A percentile compares a stretch with the other conserved stretches of the same genome.
Conservation (phyloP, 2,888 invertebrate genomes). For the Cinara cedri region DNA sequence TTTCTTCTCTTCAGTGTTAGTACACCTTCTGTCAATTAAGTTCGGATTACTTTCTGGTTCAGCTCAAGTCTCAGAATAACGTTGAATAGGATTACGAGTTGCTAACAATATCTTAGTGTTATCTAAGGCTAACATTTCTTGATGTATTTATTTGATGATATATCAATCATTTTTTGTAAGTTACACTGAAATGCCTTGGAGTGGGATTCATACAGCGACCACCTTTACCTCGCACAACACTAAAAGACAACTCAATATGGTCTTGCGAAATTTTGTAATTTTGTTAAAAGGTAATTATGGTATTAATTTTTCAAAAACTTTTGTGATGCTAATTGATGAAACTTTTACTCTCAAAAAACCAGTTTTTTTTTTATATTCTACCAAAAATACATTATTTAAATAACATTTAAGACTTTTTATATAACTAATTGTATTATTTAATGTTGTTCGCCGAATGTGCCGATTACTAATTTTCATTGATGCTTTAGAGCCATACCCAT, state of each 20-base stretch:
- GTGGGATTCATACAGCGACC: conserved; percentile 13
- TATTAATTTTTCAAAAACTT: background rate
- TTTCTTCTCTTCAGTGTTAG: background rate
- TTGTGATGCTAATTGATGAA: background rate
- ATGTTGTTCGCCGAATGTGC: background rate
- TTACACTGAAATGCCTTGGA: background rate
- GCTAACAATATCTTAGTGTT: background rate
- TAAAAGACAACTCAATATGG: conserved; percentile 16
- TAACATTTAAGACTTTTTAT: background rate
- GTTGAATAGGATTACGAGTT: too few species aligned
- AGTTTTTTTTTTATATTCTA: background rate
- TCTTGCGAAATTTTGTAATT: conserved; percentile 18
- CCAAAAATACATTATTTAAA: background rate
- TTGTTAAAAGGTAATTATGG: background rate
- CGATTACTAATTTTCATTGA: background rate
- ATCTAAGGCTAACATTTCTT: background rate
- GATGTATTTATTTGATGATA: conserved; percentile 5
- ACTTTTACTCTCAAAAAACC: background rate
- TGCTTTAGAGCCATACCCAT: background rate
- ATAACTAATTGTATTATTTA: background rate
- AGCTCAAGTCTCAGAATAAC: too few species aligned
- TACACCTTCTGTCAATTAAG: background rate
- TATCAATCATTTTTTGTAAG: background rate
- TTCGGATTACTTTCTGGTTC: too few species aligned
- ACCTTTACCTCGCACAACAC: background rate